These are phyloP conservation scores for Eueremaeus valkanovi DNA, from an alignment of 2,888 invertebrate genomes.

Conservation along the genomic window DNA sequence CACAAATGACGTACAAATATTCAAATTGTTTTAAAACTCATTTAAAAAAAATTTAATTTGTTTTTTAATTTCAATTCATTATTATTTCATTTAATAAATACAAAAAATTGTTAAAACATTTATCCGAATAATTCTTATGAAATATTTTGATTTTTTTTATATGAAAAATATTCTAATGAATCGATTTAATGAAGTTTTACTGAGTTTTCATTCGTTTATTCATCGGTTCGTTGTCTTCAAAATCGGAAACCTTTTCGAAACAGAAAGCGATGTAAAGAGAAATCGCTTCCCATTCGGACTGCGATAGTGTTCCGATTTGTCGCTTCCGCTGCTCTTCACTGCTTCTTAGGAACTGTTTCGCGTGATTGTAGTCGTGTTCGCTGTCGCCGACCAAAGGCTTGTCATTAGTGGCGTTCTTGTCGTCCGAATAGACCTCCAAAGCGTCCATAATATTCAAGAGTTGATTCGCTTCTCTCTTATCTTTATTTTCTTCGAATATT, in stretches of 20 bases:
- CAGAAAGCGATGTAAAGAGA: slow-evolving; percentile 77
- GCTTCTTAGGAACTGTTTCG: slow-evolving; percentile 54
- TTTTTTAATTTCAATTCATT: not conserved
- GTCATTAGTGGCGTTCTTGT: slow-evolving; percentile 61
- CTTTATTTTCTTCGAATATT: slow-evolving; percentile 64
- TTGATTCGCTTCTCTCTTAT: slow-evolving; percentile 4
- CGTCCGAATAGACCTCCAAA: slow-evolving; percentile 70
- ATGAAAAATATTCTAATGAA: too few species aligned
- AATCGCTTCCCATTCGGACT: slow-evolving; percentile 87
- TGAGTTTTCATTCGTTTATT: not conserved
- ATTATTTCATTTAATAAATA: not conserved
- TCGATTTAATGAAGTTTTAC: not conserved
- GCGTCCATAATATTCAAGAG: slow-evolving; percentile 73
- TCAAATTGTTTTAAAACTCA: too few species aligned
- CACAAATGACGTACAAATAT: not conserved
- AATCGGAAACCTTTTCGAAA: slow-evolving; percentile 63
- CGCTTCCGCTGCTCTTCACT: not conserved
- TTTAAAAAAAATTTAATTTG: not conserved
- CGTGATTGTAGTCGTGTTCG: slow-evolving; percentile 68
- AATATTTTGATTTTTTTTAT: too few species aligned
- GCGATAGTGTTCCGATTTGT: slow-evolving; percentile 70
- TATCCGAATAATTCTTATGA: too few species aligned
- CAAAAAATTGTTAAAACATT: too few species aligned
- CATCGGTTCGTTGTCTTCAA: not conserved
- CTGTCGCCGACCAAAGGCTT: slow-evolving; percentile 56